A percentile compares a stretch with the other conserved stretches of the same genome.
phyloP scores from a whole-genome alignment of 2,113 vertebrate genomes.

The Talpa occidentalis region DNA sequence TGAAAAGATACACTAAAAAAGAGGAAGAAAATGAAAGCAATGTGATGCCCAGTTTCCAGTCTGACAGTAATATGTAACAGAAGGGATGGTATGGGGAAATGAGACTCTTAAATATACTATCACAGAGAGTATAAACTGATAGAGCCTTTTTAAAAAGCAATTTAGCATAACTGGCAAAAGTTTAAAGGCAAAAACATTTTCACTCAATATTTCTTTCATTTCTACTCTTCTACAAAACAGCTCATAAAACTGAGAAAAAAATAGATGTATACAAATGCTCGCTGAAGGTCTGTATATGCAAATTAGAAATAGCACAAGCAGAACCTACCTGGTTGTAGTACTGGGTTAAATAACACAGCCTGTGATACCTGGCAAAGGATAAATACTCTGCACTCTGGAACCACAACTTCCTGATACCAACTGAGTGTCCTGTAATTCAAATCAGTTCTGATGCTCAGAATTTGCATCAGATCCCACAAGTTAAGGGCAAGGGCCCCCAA shows the following conservation, averaged over 20 bases:
- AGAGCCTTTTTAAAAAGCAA: background rate
- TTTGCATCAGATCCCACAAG: background rate
- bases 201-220: background rate
- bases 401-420: background rate
- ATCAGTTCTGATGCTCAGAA: background rate
- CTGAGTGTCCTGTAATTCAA: background rate
- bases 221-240: background rate
- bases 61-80: background rate
- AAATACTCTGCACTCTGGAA: background rate
- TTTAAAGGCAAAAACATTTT: slow-evolving; percentile 10
- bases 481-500: background rate
- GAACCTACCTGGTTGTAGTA: background rate
- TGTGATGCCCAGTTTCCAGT: background rate
- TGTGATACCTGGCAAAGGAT: background rate
- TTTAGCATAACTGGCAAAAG: background rate
- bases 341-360: background rate
- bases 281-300: background rate
- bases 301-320: background rate
- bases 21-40: background rate
- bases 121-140: background rate
- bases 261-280: background rate
- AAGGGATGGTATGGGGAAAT: background rate
- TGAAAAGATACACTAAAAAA: background rate
- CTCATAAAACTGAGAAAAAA: background rate
- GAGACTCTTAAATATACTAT: background rate